A percentile compares a stretch with the other conserved stretches of the same genome.
Conservation (phyloP, 2,797 vertebrate species). For the Prunella strophiata region DNA sequence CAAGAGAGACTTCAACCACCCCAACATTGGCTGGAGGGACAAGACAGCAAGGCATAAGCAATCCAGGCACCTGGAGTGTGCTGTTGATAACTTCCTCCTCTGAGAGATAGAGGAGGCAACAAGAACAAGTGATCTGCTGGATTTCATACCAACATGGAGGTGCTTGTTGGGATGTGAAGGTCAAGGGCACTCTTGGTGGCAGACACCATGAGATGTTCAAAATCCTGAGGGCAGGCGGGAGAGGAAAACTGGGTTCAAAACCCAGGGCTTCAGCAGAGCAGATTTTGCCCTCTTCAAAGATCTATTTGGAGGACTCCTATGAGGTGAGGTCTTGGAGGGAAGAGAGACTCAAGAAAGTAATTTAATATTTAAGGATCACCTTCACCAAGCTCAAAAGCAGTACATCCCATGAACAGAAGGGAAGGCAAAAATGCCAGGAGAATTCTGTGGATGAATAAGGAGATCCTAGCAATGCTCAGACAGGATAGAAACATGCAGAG, state of each 20-base stretch:
- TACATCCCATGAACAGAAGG: neutral
- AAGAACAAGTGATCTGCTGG: neutral
- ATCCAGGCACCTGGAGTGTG: neutral
- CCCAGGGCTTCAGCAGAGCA: neutral
- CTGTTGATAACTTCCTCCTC: neutral
- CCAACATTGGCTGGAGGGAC: accelerated
- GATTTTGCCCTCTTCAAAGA: neutral
- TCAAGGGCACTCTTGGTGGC: neutral
- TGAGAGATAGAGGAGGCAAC: neutral
- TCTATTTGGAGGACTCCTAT: neutral
- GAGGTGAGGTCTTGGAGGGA: neutral
- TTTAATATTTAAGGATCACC: neutral
- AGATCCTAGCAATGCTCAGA: neutral
- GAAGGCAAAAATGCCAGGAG: neutral
- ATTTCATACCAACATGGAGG: neutral
- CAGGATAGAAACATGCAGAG: neutral
- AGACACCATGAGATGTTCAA: neutral
- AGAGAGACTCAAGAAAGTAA: neutral
- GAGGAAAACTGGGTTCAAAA: neutral
- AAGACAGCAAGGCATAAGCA: neutral
- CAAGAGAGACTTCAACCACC: neutral
- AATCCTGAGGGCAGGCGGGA: neutral
- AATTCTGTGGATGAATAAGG: neutral
- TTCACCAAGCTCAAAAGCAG: neutral
- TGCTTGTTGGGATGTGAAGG: accelerated